phyloP scores from a whole-genome alignment of 2,888 invertebrate genomes.

The Endomychus coccineus region DNA sequence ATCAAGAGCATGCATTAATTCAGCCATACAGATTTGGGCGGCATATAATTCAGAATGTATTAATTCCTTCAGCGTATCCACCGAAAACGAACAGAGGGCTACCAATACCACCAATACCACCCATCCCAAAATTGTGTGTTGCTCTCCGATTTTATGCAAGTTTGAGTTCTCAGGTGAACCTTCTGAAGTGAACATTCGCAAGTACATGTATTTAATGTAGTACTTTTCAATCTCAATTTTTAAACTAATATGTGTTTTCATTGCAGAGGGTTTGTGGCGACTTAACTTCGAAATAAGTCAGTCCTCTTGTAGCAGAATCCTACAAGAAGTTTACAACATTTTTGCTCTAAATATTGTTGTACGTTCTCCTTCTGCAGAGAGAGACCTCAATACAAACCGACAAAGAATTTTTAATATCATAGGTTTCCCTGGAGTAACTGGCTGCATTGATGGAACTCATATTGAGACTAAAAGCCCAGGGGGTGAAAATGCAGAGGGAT shows the following conservation, averaged over 20 bases:
- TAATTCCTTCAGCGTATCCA: background rate
- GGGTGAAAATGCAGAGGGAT: background rate
- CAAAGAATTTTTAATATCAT: background rate
- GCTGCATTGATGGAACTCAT: constrained; percentile 3
- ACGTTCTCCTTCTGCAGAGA: background rate
- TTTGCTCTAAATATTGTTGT: background rate
- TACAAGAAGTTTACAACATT: background rate
- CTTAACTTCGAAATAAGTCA: background rate
- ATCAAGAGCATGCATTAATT: background rate
- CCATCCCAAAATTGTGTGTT: background rate
- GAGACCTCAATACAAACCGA: background rate
- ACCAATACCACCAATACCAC: constrained; percentile 4
- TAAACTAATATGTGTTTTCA: too few relatives aligned
- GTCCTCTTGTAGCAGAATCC: background rate
- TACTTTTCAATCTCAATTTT: too few relatives aligned
- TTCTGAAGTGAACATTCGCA: background rate
- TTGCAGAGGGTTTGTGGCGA: background rate
- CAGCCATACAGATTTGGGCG: background rate
- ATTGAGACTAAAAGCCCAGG: constrained; percentile 1
- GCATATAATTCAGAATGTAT: background rate
- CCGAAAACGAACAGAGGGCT: background rate
- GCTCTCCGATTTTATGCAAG: constrained; percentile 1
- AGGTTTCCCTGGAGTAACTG: background rate
- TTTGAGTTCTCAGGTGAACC: background rate
- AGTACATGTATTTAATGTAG: background rate